A percentile compares a stretch with the other conserved stretches of the same genome.
These are phyloP conservation scores for Stigmatopora nigra DNA, from an alignment of 2,113 vertebrate genomes.

Conservation along the genomic window DNA sequence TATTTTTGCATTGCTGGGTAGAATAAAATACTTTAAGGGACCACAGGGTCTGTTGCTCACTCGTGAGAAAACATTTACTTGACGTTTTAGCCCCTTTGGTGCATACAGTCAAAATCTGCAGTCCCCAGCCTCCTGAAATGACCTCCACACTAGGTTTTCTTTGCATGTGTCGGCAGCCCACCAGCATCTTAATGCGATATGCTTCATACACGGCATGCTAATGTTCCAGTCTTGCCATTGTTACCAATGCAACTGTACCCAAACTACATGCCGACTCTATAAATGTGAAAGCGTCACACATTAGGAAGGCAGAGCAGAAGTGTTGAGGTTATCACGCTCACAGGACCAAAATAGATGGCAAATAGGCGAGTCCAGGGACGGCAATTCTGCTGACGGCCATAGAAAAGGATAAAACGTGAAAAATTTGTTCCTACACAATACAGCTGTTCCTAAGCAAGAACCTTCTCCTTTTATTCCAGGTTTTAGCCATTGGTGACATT, in stretches of 20 bases:
- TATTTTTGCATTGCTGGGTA: no score
- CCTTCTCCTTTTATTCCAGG: slow-evolving; percentile 7
- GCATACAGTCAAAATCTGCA: slow-evolving; percentile 10
- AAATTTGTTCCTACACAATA: slow-evolving; percentile 16
- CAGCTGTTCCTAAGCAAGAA: not conserved
- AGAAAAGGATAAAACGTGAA: slow-evolving; percentile 29
- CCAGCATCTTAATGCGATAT: not conserved
- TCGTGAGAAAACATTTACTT: not conserved
- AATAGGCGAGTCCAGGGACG: not conserved
- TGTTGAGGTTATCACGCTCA: slow-evolving; percentile 71
- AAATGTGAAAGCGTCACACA: slow-evolving; percentile 38
- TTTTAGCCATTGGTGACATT: not conserved
- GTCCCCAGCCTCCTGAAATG: slow-evolving; percentile 14
- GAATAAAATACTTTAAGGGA: not conserved
- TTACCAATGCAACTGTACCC: not conserved
- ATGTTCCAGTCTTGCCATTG: slow-evolving; percentile 1
- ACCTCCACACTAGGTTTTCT: not conserved
- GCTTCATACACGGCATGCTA: not conserved
- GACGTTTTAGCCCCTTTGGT: not conserved
- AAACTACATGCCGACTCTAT: not conserved
- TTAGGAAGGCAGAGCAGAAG: slow-evolving; percentile 61
- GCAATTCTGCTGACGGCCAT: slow-evolving; percentile 46
- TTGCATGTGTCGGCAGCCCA: not conserved
- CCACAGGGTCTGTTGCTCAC: not conserved
- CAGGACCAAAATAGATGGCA: slow-evolving; percentile 68